Conservation (phyloP, 2,797 vertebrate genomes). For the Leptodactylus fallax region DNA sequence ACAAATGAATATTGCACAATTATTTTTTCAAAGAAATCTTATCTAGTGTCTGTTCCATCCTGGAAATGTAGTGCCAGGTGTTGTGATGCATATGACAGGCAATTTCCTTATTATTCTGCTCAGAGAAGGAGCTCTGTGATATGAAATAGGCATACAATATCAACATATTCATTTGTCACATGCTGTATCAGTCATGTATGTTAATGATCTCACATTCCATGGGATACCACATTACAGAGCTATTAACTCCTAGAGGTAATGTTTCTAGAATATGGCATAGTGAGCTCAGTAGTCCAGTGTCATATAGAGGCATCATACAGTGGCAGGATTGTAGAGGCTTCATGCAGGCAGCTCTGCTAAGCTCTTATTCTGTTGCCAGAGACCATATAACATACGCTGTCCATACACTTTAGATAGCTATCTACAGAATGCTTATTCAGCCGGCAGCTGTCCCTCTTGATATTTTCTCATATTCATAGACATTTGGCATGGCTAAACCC, state of each 20-base stretch:
- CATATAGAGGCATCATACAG: not conserved
- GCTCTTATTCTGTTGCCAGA: too few relatives aligned
- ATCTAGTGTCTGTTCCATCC: not conserved
- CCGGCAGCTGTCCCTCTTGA: too few relatives aligned
- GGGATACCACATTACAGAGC: not conserved
- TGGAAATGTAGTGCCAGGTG: not conserved
- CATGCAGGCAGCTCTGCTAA: too few relatives aligned
- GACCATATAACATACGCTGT: too few relatives aligned
- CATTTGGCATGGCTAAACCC: too few relatives aligned
- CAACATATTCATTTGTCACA: not conserved
- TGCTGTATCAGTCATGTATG: not conserved
- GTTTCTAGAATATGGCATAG: not conserved
- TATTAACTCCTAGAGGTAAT: not conserved
- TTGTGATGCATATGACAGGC: not conserved
- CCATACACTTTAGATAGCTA: too few relatives aligned
- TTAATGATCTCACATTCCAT: not conserved
- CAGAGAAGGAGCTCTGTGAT: not conserved
- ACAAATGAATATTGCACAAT: not conserved
- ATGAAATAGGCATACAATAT: not conserved
- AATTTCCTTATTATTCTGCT: not conserved
- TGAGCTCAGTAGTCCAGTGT: too few relatives aligned
- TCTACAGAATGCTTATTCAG: too few relatives aligned
- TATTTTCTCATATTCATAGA: too few relatives aligned
- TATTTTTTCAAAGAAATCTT: not conserved
- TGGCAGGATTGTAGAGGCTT: too few relatives aligned